phyloP scores from a whole-genome alignment of 1,140 invertebrate species.

The Orius laevigatus region DNA sequence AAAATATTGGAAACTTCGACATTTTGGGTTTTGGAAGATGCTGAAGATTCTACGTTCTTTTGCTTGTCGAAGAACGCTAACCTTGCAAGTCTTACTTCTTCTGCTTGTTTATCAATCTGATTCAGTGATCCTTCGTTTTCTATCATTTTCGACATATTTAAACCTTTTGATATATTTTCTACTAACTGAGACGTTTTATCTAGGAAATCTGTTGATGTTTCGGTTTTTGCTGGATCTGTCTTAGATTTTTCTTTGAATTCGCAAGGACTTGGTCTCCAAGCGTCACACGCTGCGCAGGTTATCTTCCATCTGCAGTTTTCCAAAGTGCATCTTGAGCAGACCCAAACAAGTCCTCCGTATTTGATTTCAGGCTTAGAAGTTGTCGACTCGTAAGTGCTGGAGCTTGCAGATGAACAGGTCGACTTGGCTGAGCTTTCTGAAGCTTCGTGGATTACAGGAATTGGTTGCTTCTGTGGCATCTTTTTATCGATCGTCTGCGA shows the following conservation, averaged over 20 bases:
- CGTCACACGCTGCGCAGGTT: constrained; percentile 36
- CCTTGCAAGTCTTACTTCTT: constrained; percentile 26
- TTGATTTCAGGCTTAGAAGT: neutral
- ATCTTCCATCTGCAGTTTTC: constrained; percentile 37
- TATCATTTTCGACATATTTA: constrained; percentile 8
- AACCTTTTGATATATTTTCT: neutral
- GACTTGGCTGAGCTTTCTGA: constrained; percentile 24
- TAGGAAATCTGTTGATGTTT: too few species aligned
- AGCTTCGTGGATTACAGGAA: constrained; percentile 25
- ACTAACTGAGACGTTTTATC: too few species aligned
- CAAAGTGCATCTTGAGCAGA: constrained; percentile 34
- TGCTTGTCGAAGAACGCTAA: constrained; percentile 24
- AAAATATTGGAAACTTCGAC: too few species aligned
- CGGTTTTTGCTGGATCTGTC: too few species aligned
- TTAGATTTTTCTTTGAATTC: constrained; percentile 4
- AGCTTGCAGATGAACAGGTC: constrained; percentile 21
- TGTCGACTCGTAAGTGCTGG: constrained; percentile 1
- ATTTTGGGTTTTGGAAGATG: too few species aligned
- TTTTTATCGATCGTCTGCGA: constrained; percentile 21
- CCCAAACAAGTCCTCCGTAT: constrained; percentile 26
- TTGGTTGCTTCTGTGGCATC: constrained; percentile 22
- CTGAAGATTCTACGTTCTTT: too few species aligned
- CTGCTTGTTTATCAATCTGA: constrained; percentile 10
- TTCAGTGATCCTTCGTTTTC: constrained; percentile 7
- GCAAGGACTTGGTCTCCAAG: constrained; percentile 19